These are phyloP conservation scores for Gymnothorax reevesii DNA, from an alignment of 2,797 vertebrate species.

Conservation along the genomic window DNA sequence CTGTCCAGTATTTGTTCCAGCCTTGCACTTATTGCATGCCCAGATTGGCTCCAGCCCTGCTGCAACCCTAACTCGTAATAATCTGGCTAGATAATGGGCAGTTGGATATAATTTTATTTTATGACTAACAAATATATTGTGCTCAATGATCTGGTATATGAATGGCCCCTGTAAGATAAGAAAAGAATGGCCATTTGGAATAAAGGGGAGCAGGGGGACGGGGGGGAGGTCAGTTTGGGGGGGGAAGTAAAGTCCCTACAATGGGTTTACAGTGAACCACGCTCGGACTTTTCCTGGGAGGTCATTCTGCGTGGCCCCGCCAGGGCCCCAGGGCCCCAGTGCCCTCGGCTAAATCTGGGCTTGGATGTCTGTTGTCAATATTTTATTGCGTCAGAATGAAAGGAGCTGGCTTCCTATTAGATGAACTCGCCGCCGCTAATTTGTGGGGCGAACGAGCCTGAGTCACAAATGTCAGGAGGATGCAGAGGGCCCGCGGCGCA, in stretches of 20 bases:
- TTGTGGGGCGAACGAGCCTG: slow-evolving; percentile 48
- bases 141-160: not conserved
- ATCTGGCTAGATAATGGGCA: no score
- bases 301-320: not conserved
- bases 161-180: not conserved
- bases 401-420: slow-evolving; percentile 47
- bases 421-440: slow-evolving; percentile 48
- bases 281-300: not conserved
- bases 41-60: no score
- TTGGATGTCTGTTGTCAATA: slow-evolving; percentile 44
- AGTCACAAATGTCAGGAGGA: slow-evolving; percentile 10
- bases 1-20: no score
- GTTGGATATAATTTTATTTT: not conserved
- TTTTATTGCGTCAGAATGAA: slow-evolving; percentile 55
- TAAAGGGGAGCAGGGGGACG: not conserved
- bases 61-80: no score
- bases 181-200: not conserved
- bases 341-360: slow-evolving; percentile 33
- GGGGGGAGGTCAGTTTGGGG: not conserved
- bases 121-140: not conserved
- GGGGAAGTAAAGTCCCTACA: not conserved
- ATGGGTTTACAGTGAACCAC: not conserved
- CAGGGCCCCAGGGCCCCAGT: no score
- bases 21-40: no score
- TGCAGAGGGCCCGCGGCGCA: not conserved